phyloP scores from a whole-genome alignment of 2,888 invertebrate species.

The Portevinia maculata region DNA sequence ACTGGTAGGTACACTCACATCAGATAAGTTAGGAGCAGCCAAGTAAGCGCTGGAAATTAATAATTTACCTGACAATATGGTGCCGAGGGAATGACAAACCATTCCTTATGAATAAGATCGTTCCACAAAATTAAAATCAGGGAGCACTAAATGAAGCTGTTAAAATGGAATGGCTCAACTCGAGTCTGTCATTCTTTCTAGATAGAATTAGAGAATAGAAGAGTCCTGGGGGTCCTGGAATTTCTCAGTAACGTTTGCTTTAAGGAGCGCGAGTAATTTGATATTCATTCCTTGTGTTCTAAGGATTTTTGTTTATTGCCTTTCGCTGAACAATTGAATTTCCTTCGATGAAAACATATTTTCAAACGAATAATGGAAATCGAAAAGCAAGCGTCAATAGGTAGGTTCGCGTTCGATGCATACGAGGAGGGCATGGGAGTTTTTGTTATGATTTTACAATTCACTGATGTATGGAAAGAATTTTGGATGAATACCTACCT shows the following conservation, averaged over 20 bases:
- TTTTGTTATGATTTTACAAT: constrained; percentile 64
- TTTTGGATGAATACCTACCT: constrained; percentile 28
- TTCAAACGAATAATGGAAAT: constrained; percentile 46
- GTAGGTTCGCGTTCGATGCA: not conserved
- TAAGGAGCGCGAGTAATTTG: constrained; percentile 61
- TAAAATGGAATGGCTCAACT: constrained; percentile 64
- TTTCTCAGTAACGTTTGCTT: constrained; percentile 18
- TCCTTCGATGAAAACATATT: constrained; percentile 26
- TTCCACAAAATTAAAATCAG: constrained; percentile 57
- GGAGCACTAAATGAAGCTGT: constrained; percentile 69
- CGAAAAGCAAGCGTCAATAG: constrained; percentile 62
- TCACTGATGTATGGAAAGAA: not conserved
- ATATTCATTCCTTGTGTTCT: constrained; percentile 60
- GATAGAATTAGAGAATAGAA: constrained; percentile 1
- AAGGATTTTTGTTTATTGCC: constrained; percentile 41
- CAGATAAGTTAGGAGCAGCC: constrained; percentile 27
- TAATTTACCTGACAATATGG: constrained; percentile 71
- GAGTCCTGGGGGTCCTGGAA: constrained; percentile 34
- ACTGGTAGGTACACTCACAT: constrained; percentile 10
- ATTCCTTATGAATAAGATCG: constrained; percentile 14
- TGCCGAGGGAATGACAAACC: constrained; percentile 29
- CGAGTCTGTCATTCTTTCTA: too few species aligned
- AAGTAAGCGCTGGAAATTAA: constrained; percentile 66
- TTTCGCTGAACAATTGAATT: constrained; percentile 57
- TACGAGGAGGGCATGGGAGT: constrained; percentile 38